Evolutionary conservation across 53 echinoderm and acorn worm genomes (phyloP).

Genomic region (Crossaster papposus): DNA sequence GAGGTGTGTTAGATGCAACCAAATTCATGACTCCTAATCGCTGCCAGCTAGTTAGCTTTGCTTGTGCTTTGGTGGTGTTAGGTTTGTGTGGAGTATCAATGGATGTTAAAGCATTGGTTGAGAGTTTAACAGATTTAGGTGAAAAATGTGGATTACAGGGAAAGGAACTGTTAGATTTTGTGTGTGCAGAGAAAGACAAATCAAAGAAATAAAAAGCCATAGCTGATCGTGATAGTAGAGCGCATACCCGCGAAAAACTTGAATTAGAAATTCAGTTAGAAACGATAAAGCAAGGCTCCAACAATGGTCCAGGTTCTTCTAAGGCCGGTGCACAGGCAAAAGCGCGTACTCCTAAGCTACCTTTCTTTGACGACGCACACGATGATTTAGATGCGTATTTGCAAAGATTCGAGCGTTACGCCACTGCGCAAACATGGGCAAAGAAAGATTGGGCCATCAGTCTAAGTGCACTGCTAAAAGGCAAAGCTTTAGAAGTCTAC

Average conservation of each 20-base stretch:
- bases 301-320: background rate
- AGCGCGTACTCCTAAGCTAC: slow-evolving; percentile 18
- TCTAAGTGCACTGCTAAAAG: slow-evolving; percentile 14
- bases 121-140: slow-evolving; percentile 10
- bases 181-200: slow-evolving; percentile 25
- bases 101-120: slow-evolving; percentile 10
- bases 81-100: background rate
- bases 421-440: slow-evolving; percentile 5
- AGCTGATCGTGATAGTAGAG: background rate
- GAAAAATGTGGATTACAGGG: slow-evolving; percentile 25
- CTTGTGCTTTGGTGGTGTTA: background rate
- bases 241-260: background rate
- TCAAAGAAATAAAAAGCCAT: slow-evolving; percentile 1
- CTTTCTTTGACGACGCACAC: slow-evolving; percentile 19
- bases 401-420: slow-evolving; percentile 36
- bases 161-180: slow-evolving; percentile 25
- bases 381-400: slow-evolving; percentile 49
- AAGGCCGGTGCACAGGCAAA: background rate
- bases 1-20: background rate
- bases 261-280: slow-evolving; percentile 15
- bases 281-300: background rate
- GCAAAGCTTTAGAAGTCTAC: slow-evolving; percentile 32
- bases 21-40: background rate
- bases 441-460: slow-evolving; percentile 31
- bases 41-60: background rate